These are phyloP conservation scores for Peromyscus melanophrys DNA, from an alignment of 2,797 vertebrate species.

Conservation along the genomic window DNA sequence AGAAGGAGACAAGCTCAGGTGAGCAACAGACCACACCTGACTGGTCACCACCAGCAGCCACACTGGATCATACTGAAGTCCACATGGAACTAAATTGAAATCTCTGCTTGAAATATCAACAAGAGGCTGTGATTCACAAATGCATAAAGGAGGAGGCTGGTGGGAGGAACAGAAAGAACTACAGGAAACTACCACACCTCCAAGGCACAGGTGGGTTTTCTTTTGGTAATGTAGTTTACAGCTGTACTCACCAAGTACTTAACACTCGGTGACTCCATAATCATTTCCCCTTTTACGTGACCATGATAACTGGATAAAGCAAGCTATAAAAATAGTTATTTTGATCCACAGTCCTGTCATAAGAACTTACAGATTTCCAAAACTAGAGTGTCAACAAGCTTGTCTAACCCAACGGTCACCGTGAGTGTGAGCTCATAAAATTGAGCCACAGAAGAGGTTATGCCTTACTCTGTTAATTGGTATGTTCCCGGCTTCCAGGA, in stretches of 20 bases:
- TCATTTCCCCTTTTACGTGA: background rate
- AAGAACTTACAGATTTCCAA: conserved; percentile 10
- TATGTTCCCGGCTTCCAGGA: background rate
- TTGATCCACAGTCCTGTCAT: background rate
- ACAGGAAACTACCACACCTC: background rate
- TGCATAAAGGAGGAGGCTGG: background rate
- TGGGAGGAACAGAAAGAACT: background rate
- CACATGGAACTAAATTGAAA: conserved; percentile 27
- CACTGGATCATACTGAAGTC: background rate
- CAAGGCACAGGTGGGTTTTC: background rate
- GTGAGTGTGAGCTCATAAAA: background rate
- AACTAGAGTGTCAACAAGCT: background rate
- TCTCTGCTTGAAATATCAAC: background rate
- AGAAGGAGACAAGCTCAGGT: background rate
- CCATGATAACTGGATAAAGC: background rate
- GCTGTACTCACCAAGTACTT: background rate
- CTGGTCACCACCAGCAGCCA: background rate
- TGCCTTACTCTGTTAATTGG: background rate
- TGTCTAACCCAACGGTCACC: background rate
- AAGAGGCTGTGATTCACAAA: background rate
- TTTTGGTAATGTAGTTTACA: background rate
- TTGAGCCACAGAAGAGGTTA: background rate
- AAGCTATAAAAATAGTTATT: background rate
- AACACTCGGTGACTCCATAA: background rate
- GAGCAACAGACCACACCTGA: background rate